Conservation (phyloP, 2,797 vertebrate genomes). For the Peromyscus attwateri region DNA sequence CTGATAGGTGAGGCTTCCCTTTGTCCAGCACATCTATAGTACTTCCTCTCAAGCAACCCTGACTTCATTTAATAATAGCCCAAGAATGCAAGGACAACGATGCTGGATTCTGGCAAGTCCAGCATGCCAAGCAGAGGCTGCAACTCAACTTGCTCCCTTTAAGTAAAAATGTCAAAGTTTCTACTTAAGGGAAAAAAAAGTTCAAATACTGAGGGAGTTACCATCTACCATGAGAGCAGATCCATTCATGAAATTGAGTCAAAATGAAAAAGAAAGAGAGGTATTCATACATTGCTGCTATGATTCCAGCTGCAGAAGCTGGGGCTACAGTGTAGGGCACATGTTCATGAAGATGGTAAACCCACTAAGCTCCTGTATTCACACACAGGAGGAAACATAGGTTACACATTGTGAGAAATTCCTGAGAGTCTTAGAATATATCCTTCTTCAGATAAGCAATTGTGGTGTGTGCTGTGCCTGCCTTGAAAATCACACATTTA, state of each 20-base stretch:
- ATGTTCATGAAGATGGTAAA: not conserved
- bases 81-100: not conserved
- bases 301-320: not conserved
- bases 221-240: not conserved
- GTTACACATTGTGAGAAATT: not conserved
- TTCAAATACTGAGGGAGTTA: not conserved
- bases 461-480: not conserved
- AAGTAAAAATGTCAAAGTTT: not conserved
- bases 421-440: not conserved
- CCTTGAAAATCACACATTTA: not conserved
- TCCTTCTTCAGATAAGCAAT: not conserved
- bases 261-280: not conserved
- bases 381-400: not conserved
- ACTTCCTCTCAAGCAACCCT: not conserved
- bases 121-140: too few species aligned
- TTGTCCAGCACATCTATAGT: not conserved
- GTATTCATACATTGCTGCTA: not conserved
- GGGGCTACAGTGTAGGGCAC: accelerated
- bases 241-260: not conserved
- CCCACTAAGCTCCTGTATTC: not conserved
- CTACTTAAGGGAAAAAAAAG: not conserved
- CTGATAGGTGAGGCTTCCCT: too few species aligned
- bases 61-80: not conserved
- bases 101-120: not conserved
- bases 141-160: not conserved